Conservation (phyloP, 2,113 vertebrate genomes). For the Hymenochirus boettgeri region DNA sequence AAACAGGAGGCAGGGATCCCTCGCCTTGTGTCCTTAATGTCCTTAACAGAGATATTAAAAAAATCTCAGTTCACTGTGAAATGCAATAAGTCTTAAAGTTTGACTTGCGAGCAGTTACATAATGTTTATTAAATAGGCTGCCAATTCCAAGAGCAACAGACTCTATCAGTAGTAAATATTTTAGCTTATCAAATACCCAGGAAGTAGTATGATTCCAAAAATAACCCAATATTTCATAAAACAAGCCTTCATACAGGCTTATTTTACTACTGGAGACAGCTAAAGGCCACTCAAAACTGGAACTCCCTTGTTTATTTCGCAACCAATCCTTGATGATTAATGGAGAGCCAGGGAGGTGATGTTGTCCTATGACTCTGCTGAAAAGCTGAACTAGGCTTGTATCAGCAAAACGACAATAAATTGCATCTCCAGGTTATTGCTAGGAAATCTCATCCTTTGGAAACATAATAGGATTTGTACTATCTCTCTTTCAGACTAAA, state of each 20-base stretch:
- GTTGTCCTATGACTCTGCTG: conserved; percentile 40
- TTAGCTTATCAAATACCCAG: conserved; percentile 78
- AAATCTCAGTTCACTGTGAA: background rate
- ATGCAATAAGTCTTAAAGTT: background rate
- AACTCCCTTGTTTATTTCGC: conserved; percentile 55
- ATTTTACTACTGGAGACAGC: conserved; percentile 71
- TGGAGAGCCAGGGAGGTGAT: conserved; percentile 55
- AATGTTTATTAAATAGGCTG: conserved; percentile 54
- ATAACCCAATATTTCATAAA: conserved; percentile 79
- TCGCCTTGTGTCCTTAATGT: no score
- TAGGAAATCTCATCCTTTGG: conserved; percentile 70
- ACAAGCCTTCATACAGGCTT: conserved; percentile 67
- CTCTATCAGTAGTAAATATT: conserved; percentile 80
- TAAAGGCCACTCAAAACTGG: conserved; percentile 63
- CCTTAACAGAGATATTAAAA: no score
- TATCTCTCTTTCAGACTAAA: conserved; percentile 26
- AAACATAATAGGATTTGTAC: conserved; percentile 58
- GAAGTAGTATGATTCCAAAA: conserved; percentile 81
- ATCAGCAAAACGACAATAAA: conserved; percentile 66
- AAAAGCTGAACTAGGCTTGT: conserved; percentile 47
- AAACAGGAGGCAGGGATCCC: no score
- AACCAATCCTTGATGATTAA: conserved; percentile 64
- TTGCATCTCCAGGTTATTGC: conserved; percentile 60
- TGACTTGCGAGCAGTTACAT: conserved; percentile 22
- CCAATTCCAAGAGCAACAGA: conserved; percentile 67